Percentiles rank a stretch among this genome's conserved stretches.
phyloP scores from a whole-genome alignment of 2,113 vertebrate genomes.

The Xiphorhynchus elegans region DNA sequence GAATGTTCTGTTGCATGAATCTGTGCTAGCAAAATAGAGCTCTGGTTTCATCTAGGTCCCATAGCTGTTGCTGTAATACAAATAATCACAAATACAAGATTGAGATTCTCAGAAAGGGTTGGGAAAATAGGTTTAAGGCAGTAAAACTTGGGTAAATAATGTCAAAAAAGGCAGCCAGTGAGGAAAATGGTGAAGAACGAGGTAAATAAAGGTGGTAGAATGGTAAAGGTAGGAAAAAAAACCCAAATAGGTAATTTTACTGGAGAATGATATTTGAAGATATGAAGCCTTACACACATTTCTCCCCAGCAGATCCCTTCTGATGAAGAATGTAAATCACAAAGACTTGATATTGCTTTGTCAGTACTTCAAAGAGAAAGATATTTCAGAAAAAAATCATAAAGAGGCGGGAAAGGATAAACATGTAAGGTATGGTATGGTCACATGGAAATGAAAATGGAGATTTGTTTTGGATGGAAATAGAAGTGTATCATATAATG shows the following conservation, averaged over 20 bases:
- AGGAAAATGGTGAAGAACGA: background rate
- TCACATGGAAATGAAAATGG: background rate
- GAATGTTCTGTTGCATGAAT: too few relatives aligned
- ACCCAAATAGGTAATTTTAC: background rate
- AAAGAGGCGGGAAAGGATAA: background rate
- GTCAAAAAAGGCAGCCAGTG: background rate
- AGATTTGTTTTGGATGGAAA: background rate
- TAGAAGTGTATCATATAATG: background rate
- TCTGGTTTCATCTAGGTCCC: background rate
- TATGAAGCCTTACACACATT: background rate
- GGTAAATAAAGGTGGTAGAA: background rate
- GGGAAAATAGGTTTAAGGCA: slow-evolving; percentile 8
- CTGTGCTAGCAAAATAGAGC: slow-evolving; percentile 14
- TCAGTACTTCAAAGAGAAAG: background rate
- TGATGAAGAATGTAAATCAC: background rate
- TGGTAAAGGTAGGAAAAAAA: background rate
- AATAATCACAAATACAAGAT: slow-evolving; percentile 42
- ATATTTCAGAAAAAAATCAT: background rate
- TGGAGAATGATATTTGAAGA: background rate
- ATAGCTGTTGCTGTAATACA: slow-evolving; percentile 24
- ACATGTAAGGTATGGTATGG: background rate
- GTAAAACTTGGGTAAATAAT: slow-evolving; percentile 9
- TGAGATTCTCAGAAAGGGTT: slow-evolving; percentile 22
- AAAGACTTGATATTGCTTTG: background rate
- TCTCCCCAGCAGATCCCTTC: background rate